These are phyloP conservation scores for Macaria notata DNA, from an alignment of 2,888 invertebrate species.

Conservation along the genomic window DNA sequence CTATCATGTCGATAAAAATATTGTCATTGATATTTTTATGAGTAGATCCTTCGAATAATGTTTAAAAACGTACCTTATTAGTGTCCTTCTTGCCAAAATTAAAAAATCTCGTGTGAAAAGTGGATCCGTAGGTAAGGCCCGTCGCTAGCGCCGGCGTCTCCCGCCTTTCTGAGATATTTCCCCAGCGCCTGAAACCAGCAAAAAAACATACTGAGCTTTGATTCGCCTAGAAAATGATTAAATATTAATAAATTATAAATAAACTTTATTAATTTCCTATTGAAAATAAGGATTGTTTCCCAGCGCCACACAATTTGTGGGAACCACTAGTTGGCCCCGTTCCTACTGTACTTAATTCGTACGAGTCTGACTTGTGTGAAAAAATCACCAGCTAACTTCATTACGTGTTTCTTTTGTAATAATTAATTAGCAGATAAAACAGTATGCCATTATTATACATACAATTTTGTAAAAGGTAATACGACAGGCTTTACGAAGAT, in stretches of 20 bases:
- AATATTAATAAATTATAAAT: conserved; percentile 41
- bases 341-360: conserved; percentile 45
- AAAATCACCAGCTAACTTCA: conserved; percentile 42
- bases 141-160: too few relatives aligned
- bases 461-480: too few relatives aligned
- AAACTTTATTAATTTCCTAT: conserved; percentile 45
- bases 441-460: not conserved
- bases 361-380: conserved; percentile 41
- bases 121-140: too few relatives aligned
- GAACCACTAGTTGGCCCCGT: conserved; percentile 51
- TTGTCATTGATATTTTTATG: too few relatives aligned
- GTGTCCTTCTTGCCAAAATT: too few relatives aligned
- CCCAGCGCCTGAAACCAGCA: conserved; percentile 46
- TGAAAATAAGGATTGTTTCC: conserved; percentile 52
- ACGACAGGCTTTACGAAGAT: too few relatives aligned
- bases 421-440: conserved; percentile 24
- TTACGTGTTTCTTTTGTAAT: conserved; percentile 30
- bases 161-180: too few relatives aligned
- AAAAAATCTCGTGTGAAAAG: too few relatives aligned
- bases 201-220: conserved; percentile 39
- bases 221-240: conserved; percentile 35
- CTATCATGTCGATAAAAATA: too few relatives aligned
- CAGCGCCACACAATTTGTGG: conserved; percentile 58
- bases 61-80: too few relatives aligned
- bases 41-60: too few relatives aligned